Evolutionary conservation across 2,888 invertebrate species (phyloP).

Genomic region (Oxyscelio sp.): DNA sequence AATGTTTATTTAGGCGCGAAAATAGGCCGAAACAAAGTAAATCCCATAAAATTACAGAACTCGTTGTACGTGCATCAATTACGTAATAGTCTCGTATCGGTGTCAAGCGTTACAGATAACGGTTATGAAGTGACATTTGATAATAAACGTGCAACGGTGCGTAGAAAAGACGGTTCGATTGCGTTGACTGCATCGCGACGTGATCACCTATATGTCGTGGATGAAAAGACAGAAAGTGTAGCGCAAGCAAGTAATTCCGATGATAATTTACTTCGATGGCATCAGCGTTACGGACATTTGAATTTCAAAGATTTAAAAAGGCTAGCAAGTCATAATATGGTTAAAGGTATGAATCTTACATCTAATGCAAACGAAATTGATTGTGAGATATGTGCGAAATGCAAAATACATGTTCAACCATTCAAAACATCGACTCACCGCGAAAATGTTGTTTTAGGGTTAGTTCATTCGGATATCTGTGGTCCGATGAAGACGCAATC

Average conservation of each 20-base stretch:
- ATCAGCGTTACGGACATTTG: slow-evolving; percentile 68
- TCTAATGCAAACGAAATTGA: neutral
- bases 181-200: too few species aligned
- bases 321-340: slow-evolving; percentile 37
- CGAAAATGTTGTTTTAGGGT: slow-evolving; percentile 45
- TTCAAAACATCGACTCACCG: slow-evolving; percentile 45
- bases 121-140: slow-evolving; percentile 74
- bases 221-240: too few species aligned
- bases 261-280: slow-evolving; percentile 55
- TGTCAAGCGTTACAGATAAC: slow-evolving; percentile 76
- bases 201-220: too few species aligned
- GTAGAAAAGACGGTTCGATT: too few species aligned
- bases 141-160: slow-evolving; percentile 70
- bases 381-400: slow-evolving; percentile 54
- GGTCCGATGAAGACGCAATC: slow-evolving; percentile 67
- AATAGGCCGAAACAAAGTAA: neutral
- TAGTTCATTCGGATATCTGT: slow-evolving; percentile 77
- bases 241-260: neutral
- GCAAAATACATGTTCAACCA: slow-evolving; percentile 67
- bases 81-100: slow-evolving; percentile 78
- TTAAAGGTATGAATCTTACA: slow-evolving; percentile 41
- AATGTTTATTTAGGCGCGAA: slow-evolving; percentile 21
- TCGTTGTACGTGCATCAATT: slow-evolving; percentile 77
- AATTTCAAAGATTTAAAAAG: slow-evolving; percentile 61
- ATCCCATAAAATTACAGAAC: slow-evolving; percentile 64